Evolutionary conservation across 2,888 invertebrate species (phyloP), one percentile per base, ranked within the genome.

Genomic region (Agonum fuliginosum): DNA sequence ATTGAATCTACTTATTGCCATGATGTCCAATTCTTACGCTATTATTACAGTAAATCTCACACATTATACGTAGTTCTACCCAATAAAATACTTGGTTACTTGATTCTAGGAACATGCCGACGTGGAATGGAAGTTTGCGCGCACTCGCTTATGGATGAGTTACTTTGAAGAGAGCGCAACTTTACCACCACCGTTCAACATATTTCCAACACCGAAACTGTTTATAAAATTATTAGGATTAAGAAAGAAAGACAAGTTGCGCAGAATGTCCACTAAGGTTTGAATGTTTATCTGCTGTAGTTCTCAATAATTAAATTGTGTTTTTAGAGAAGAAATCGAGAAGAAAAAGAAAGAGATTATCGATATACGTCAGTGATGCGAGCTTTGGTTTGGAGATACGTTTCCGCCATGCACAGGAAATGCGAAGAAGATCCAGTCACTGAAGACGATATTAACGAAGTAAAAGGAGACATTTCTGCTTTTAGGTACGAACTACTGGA

Each of bases 21-120:
- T 98, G 98, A 97, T 98, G 97, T 97, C 96, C 83, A 98, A 97
- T 88, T 97, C 97, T 0, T 98, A 96, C 85, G 94, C 97, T 62
- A 92, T 94, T 88, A 98, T 98, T 83, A 94, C 93, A 85, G 97
- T 97, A 87, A 92, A 93, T 88, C 48, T 76, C 14, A 17, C 12
- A 51, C 10, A 2, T 51, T 51, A 51, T 17, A 17, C 17, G n/a
- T 1, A 22, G n/a, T 67, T n/a, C 17, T 14, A 41, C 5, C 5
- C 10, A 2, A 14, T 46, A 19, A 2, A 8, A 48, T 22, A 46
- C 4, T 14, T 22, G 12, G 19, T 30, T 65, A 2, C 34, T 74
- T 48, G n/a, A 69, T 81, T 83, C 30, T 71, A 97, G 97, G 93
- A 96, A 89, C 95, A 96, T 84, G 95, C 97, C 0, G 98, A 98